These are phyloP conservation scores for Yoshiicerus persimilis DNA, from an alignment of 1,140 invertebrate species.

Conservation along the genomic window DNA sequence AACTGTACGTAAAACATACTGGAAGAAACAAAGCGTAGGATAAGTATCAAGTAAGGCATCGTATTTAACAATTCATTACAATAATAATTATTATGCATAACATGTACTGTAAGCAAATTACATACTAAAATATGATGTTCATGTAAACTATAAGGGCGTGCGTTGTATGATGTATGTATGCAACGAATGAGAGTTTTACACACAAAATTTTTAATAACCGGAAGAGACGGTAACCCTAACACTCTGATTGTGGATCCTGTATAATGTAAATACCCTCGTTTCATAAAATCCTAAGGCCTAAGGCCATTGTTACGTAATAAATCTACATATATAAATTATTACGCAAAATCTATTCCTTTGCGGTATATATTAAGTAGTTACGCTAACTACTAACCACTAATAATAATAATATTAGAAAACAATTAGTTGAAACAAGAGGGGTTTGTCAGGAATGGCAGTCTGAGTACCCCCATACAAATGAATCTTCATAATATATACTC, in stretches of 20 bases:
- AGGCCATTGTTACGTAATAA: neutral
- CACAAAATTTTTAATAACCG: slow-evolving; percentile 18
- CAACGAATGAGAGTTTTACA: slow-evolving; percentile 18
- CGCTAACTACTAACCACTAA: neutral
- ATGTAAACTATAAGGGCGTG: neutral
- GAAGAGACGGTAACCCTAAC: slow-evolving; percentile 9
- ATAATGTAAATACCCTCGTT: neutral
- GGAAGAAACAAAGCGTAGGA: neutral
- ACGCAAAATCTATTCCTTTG: neutral
- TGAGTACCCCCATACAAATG: neutral
- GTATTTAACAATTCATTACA: too few species aligned
- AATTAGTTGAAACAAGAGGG: too few species aligned
- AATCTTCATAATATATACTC: neutral
- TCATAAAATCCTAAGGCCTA: neutral
- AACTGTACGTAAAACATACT: neutral
- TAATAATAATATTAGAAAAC: neutral
- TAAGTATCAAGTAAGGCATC: too few species aligned
- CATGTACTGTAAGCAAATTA: neutral
- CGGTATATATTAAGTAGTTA: neutral
- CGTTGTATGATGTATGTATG: neutral
- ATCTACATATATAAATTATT: neutral
- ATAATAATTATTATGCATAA: neutral
- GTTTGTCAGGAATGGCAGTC: too few species aligned
- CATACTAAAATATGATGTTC: neutral
- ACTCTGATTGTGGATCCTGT: slow-evolving; percentile 4